Base-by-base conservation (phyloP, 2,888 invertebrate genomes). In the Tricholauxania praeusta region DNA sequence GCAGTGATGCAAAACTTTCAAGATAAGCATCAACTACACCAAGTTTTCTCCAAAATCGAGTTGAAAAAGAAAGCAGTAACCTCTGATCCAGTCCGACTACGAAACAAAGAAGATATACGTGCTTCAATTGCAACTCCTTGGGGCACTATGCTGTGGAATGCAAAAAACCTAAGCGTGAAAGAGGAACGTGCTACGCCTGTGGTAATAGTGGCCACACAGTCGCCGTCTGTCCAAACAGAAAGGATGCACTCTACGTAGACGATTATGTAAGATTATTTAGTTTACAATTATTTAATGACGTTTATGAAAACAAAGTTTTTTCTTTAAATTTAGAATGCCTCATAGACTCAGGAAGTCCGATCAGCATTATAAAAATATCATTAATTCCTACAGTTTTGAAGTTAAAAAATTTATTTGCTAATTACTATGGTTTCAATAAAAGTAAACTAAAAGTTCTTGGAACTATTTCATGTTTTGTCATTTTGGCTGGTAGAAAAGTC, bases 1-100 rank as follows among this genome's bases (percentile, higher is more conserved):
- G 74, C 75, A 5, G 63, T 12, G 28, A 22, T 74, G 15, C 75
- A 72, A 28, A 70, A 66, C 15, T 74, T 49, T 49, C 17, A 48
- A n/a, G 55, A 19, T 12, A 73, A 60, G 39, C 52, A 67, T n/a
- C 28, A 73, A 17, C 63, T 74, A 15, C 71, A 74, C 5, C 69
- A 69, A 70, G 72, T 72, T 10, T 72, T 76, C 22, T 39, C 70
- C 48, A 73, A 72, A 39, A 22, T 75, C 12, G 65, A 73, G 14
- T n/a, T 74, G 14, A 69, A 48, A 59, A 12, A 19, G 14, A 22
- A 15, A 22, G 32, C 6, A 22, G 8, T 17, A n/a, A 8, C 49
- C 15, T 22, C 47, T 49, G 22, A 22, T 22, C 22, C 22, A 22
- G 22, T 22, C 3, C 22, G 22, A 22, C 1, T 22, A 22, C 1